Conservation (phyloP, 2,113 vertebrate species). For the Callaeas wilsoni region DNA sequence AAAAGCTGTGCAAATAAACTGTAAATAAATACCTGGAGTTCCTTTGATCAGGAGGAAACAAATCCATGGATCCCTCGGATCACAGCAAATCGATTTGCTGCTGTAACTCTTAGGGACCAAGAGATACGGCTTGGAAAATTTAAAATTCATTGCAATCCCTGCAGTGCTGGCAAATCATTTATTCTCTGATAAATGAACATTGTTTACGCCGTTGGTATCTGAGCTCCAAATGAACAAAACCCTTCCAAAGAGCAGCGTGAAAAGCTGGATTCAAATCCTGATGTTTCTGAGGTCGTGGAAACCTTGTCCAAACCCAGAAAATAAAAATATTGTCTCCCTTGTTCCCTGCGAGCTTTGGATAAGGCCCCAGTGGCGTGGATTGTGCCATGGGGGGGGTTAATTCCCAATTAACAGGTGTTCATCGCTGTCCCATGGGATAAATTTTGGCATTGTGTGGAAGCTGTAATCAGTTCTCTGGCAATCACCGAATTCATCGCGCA, state of each 20-base stretch:
- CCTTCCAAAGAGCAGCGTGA: background rate
- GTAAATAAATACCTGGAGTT: background rate
- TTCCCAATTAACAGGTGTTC: background rate
- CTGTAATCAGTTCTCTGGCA: background rate
- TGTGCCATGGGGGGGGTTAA: background rate
- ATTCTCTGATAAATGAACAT: background rate
- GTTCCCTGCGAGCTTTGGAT: background rate
- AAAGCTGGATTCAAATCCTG: background rate
- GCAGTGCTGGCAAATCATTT: background rate
- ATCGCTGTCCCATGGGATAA: background rate
- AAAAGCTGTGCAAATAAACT: background rate
- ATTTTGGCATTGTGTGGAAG: background rate
- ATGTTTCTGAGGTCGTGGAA: background rate
- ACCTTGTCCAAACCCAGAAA: background rate
- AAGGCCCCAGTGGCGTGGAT: background rate
- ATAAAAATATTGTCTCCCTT: accelerated
- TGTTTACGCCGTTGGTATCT: background rate
- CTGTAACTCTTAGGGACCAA: background rate
- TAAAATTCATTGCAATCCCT: background rate
- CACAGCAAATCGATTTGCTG: background rate
- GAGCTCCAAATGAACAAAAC: background rate
- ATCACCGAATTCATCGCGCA: background rate
- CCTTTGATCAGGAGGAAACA: background rate
- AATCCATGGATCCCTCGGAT: background rate
- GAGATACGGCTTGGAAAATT: background rate